Conservation (phyloP, 2,888 invertebrate genomes). For the Cryptus armator region DNA sequence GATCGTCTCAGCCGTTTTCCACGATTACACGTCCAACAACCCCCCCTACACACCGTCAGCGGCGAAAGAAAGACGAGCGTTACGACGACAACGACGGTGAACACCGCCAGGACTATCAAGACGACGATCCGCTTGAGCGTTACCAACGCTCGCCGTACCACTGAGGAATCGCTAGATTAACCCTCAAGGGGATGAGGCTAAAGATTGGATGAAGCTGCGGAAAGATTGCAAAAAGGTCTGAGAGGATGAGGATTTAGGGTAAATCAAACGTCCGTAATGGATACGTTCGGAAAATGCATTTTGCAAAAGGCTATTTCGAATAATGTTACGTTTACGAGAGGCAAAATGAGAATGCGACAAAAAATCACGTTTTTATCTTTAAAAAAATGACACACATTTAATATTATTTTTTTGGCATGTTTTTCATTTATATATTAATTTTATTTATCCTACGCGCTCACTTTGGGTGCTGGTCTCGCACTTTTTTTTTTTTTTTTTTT, state of each 20-base stretch:
- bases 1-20: constrained; percentile 56
- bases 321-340: constrained; percentile 30
- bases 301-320: neutral
- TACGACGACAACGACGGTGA: constrained; percentile 53
- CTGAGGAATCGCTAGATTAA: constrained; percentile 56
- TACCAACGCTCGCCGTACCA: constrained; percentile 47
- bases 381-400: neutral
- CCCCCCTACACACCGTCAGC: constrained; percentile 6
- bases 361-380: neutral
- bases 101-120: constrained; percentile 33
- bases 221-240: constrained; percentile 45
- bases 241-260: constrained; percentile 58
- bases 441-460: too few relatives aligned
- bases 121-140: constrained; percentile 40
- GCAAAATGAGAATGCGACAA: neutral
- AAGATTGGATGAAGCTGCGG: constrained; percentile 56
- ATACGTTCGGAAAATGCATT: constrained; percentile 10
- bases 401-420: neutral
- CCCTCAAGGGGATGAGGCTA: constrained; percentile 49
- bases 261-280: constrained; percentile 51
- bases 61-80: constrained; percentile 53
- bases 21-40: constrained; percentile 62
- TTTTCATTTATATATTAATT: too few relatives aligned
- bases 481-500: too few relatives aligned
- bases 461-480: too few relatives aligned